phyloP scores from a whole-genome alignment of 1,140 invertebrate genomes.

The Drosophila nebulosa region DNA sequence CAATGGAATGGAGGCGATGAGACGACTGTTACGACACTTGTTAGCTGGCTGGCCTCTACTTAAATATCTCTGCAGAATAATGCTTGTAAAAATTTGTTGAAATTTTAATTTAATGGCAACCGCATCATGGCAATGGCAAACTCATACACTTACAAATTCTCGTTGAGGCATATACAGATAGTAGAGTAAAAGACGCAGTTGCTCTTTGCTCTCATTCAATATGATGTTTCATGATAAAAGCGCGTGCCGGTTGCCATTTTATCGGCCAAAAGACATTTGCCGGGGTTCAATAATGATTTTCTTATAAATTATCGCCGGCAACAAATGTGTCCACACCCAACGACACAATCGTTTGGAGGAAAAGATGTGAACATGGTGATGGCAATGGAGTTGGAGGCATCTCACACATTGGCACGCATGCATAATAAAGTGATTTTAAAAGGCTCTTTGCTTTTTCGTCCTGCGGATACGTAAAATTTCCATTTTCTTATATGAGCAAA shows the following conservation, averaged over 20 bases:
- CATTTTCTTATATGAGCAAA: slow-evolving; percentile 38
- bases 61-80: slow-evolving; percentile 36
- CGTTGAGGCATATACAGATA: slow-evolving; percentile 9
- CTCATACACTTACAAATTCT: neutral
- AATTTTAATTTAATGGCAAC: slow-evolving; percentile 70
- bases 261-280: slow-evolving; percentile 62
- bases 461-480: slow-evolving; percentile 66
- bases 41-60: slow-evolving; percentile 38
- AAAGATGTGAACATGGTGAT: neutral
- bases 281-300: slow-evolving; percentile 63
- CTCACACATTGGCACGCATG: slow-evolving; percentile 55
- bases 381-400: neutral
- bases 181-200: neutral
- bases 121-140: slow-evolving; percentile 1
- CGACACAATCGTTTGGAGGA: neutral
- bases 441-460: slow-evolving; percentile 64
- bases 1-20: neutral
- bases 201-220: slow-evolving; percentile 35
- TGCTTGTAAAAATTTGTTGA: slow-evolving; percentile 64
- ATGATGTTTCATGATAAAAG: slow-evolving; percentile 77
- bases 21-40: slow-evolving; percentile 25
- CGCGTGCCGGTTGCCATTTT: slow-evolving; percentile 61
- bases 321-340: slow-evolving; percentile 62
- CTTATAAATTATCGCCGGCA: slow-evolving; percentile 72
- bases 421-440: slow-evolving; percentile 80